Percentiles rank a stretch among this genome's conserved stretches.
These are phyloP conservation scores for Neomorphus geoffroyi DNA, from an alignment of 2,797 vertebrate genomes.

Conservation along the genomic window DNA sequence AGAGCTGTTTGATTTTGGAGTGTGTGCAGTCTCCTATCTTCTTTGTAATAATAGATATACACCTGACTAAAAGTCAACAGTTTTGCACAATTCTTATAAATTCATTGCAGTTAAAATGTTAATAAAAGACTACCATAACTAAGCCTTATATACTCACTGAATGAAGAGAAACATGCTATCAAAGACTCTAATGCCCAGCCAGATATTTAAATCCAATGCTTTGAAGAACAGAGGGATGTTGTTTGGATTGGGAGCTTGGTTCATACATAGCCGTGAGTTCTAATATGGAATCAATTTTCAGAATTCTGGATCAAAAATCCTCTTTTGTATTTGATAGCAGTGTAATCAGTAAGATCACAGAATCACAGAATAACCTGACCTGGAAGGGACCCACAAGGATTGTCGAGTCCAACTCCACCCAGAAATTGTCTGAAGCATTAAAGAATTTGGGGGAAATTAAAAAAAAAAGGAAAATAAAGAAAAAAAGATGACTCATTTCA, in stretches of 20 bases:
- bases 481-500: not conserved
- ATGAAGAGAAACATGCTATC: not conserved
- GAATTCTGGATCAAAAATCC: not conserved
- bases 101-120: not conserved
- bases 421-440: too few species aligned
- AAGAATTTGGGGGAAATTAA: too few species aligned
- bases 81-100: not conserved
- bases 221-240: not conserved
- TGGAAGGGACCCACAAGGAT: too few species aligned
- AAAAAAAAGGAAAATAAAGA: too few species aligned
- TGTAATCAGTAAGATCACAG: not conserved
- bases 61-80: not conserved
- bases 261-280: not conserved
- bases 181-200: not conserved
- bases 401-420: too few species aligned
- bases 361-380: too few species aligned
- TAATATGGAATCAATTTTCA: not conserved
- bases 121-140: not conserved
- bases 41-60: not conserved
- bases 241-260: not conserved
- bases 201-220: not conserved
- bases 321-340: not conserved
- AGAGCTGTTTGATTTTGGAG: not conserved
- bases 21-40: not conserved
- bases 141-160: not conserved